Conservation (phyloP, 2,888 invertebrate species). For the Plagodis dolabraria region DNA sequence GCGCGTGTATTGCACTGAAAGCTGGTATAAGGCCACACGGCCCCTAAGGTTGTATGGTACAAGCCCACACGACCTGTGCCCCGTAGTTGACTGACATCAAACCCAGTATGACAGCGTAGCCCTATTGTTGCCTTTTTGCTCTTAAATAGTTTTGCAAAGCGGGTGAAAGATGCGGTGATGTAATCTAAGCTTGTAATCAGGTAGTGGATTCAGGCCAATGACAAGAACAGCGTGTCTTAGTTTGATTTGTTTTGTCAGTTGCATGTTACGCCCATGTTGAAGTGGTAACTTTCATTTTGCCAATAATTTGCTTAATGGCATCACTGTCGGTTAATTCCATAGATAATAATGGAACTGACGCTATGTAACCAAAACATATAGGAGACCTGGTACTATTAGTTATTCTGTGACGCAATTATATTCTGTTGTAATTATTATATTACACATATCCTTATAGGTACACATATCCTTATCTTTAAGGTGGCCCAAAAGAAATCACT, state of each 20-base stretch:
- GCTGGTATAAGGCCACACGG: no score
- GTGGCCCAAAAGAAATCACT: no score
- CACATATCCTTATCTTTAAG: no score
- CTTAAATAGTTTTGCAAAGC: slow-evolving; percentile 44
- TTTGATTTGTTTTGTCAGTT: slow-evolving; percentile 1
- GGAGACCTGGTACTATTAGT: no score
- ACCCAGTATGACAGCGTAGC: slow-evolving; percentile 49
- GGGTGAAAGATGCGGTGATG: slow-evolving; percentile 50
- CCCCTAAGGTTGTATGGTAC: no score
- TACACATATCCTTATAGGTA: no score
- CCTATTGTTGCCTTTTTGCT: slow-evolving; percentile 53
- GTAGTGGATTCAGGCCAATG: slow-evolving; percentile 56
- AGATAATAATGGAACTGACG: no score
- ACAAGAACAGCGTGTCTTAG: slow-evolving; percentile 42
- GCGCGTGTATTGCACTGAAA: no score
- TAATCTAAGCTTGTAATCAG: slow-evolving; percentile 43
- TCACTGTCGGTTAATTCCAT: not conserved
- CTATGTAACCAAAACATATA: no score
- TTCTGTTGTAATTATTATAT: no score
- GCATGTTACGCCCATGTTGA: not conserved
- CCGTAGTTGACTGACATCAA: slow-evolving; percentile 63
- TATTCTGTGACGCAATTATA: no score
- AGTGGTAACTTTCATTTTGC: slow-evolving; percentile 15
- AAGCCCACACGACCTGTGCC: slow-evolving; percentile 74
- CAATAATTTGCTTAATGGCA: not conserved